phyloP scores from a whole-genome alignment of 1,140 invertebrate species.

The Aphelenchoides fujianensis region DNA sequence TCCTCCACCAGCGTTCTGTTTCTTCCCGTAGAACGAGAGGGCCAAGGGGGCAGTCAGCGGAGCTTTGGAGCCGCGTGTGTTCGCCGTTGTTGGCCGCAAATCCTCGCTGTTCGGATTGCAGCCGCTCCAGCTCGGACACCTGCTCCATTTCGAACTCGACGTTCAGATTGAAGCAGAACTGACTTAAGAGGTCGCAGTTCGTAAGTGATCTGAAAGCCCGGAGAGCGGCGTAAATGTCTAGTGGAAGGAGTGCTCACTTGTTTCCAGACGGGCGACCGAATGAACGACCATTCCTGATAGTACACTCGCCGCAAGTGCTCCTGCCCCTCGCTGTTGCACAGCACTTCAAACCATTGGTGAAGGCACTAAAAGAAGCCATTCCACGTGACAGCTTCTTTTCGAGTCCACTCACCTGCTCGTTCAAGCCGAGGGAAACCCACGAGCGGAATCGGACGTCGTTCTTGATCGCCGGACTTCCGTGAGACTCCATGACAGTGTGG shows the following conservation, averaged over 20 bases:
- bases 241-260: conserved; percentile 39
- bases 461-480: conserved; percentile 89
- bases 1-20: conserved; percentile 68
- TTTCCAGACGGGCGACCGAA: conserved; percentile 98
- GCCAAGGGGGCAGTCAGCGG: conserved; percentile 11
- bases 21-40: conserved; percentile 11
- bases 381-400: background rate
- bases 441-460: conserved; percentile 97
- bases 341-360: conserved; percentile 93
- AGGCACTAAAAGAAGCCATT: conserved; percentile 66
- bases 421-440: conserved; percentile 87
- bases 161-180: conserved; percentile 95
- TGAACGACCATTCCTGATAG: conserved; percentile 96
- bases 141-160: conserved; percentile 83
- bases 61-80: conserved; percentile 35
- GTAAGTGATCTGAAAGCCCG: conserved; percentile 83
- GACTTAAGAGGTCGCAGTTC: conserved; percentile 86
- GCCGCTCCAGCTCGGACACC: conserved; percentile 13
- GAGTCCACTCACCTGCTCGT: conserved; percentile 68
- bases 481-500: conserved; percentile 87
- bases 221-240: background rate
- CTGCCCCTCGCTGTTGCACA: conserved; percentile 78
- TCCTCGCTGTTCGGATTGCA: conserved; percentile 19
- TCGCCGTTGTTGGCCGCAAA: conserved; percentile 3
- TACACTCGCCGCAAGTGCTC: conserved; percentile 90